These are phyloP conservation scores for Sycophila texana DNA, from an alignment of 2,888 invertebrate species.

Conservation along the genomic window DNA sequence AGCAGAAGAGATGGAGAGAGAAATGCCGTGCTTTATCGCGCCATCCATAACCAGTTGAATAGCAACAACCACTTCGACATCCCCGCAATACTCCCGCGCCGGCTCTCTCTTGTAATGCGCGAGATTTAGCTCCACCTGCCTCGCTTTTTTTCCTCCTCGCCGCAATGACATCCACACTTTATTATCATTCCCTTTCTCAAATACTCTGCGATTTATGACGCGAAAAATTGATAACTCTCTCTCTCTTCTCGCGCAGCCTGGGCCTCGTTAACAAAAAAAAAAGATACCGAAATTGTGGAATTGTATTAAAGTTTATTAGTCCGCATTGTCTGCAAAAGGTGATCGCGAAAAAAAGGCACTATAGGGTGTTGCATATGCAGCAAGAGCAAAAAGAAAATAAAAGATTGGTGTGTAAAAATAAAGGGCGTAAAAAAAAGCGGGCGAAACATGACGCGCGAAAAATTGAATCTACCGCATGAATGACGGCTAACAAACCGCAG, in stretches of 20 bases:
- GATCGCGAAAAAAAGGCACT: too few relatives aligned
- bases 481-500: constrained; percentile 75
- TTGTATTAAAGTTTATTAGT: too few relatives aligned
- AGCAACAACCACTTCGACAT: constrained; percentile 55
- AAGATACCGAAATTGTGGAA: too few relatives aligned
- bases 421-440: constrained; percentile 43
- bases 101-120: constrained; percentile 15
- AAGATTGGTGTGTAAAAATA: constrained; percentile 43
- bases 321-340: too few relatives aligned
- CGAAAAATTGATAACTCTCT: constrained; percentile 43
- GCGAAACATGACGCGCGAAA: constrained; percentile 57
- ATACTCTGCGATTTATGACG: constrained; percentile 26
- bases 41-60: constrained; percentile 67
- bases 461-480: constrained; percentile 73
- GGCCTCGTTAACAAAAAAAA: too few relatives aligned
- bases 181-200: background rate
- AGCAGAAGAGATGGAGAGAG: background rate
- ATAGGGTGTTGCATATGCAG: too few relatives aligned
- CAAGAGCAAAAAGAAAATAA: constrained; percentile 2
- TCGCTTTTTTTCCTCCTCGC: constrained; percentile 22
- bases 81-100: constrained; percentile 19
- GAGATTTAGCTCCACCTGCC: constrained; percentile 34
- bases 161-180: constrained; percentile 24
- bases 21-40: constrained; percentile 67
- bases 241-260: background rate